These are phyloP conservation scores for Erythrocercus mccallii DNA, from an alignment of 2,113 vertebrate species.

Conservation along the genomic window DNA sequence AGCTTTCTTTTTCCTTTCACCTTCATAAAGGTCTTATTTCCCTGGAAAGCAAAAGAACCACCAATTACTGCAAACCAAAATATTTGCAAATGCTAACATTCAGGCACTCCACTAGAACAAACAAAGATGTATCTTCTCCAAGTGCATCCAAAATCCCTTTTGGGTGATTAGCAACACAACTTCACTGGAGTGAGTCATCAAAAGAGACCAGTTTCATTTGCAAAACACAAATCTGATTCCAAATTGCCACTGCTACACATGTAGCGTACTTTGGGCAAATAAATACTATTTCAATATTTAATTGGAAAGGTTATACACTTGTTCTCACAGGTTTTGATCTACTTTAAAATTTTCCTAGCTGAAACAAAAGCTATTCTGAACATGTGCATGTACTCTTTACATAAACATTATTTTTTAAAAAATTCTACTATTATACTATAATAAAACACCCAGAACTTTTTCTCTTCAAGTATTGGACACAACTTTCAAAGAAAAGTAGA, in stretches of 20 bases:
- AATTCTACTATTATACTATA: neutral
- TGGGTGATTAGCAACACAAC: neutral
- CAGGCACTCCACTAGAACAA: neutral
- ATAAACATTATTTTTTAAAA: accelerated
- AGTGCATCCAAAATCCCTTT: neutral
- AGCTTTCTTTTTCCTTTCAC: neutral
- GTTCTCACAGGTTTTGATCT: neutral
- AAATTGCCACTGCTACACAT: neutral
- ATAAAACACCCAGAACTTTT: neutral
- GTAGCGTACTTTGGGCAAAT: neutral
- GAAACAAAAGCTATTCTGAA: neutral
- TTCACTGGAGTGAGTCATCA: neutral
- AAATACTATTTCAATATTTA: neutral
- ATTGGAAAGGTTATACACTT: accelerated
- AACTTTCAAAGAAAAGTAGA: neutral
- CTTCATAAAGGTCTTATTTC: neutral
- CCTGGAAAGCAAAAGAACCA: neutral
- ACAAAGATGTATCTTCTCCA: neutral
- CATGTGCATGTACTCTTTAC: accelerated
- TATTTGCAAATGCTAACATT: neutral
- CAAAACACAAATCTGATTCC: neutral
- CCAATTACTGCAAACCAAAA: neutral
- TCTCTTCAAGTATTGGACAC: neutral
- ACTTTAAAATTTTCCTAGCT: neutral
- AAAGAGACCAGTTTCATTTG: neutral